phyloP scores from a whole-genome alignment of 1,140 invertebrate genomes.

The Diabrotica undecimpunctata region DNA sequence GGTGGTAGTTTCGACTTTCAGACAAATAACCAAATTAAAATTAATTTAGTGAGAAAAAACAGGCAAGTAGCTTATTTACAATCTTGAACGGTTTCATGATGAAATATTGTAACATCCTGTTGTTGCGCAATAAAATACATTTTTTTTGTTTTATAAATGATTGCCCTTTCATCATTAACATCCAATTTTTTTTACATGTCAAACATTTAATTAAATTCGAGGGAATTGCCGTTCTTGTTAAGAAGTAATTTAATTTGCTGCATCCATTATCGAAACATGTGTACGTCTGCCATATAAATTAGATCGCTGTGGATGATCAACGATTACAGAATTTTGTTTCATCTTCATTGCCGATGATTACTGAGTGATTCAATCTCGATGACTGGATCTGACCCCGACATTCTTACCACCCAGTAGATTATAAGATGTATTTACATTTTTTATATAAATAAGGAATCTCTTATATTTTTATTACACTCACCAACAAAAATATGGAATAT shows the following conservation, averaged over 20 bases:
- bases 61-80: background rate
- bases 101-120: background rate
- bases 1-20: too few relatives aligned
- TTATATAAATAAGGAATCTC: too few relatives aligned
- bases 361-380: too few relatives aligned
- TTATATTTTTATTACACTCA: too few relatives aligned
- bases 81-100: background rate
- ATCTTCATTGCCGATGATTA: background rate
- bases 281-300: conserved; percentile 1
- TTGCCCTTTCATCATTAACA: background rate
- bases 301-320: background rate
- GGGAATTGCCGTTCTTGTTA: background rate
- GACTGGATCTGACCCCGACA: too few relatives aligned
- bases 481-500: too few relatives aligned
- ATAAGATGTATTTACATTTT: too few relatives aligned
- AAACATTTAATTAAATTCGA: background rate
- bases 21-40: too few relatives aligned
- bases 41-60: background rate
- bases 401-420: too few relatives aligned
- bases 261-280: background rate
- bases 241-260: conserved; percentile 1
- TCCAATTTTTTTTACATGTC: background rate
- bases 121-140: background rate
- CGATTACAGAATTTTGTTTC: background rate
- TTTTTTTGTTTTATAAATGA: background rate